Evolutionary conservation across 2,888 invertebrate genomes (phyloP), one percentile per base, ranked within the genome.

Genomic region (Ctena decussata): DNA sequence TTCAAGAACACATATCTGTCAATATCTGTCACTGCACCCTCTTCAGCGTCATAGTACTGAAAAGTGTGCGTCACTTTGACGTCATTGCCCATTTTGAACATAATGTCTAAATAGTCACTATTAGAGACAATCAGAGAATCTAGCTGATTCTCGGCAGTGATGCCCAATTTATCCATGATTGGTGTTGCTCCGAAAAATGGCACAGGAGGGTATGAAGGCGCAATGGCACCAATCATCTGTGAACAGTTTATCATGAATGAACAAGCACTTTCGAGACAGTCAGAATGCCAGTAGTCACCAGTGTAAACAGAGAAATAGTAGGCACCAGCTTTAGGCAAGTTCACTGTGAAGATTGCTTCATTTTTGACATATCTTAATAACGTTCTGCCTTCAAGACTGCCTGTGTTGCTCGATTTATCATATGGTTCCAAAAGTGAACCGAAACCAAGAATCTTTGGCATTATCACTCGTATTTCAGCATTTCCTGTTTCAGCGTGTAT

Each of bases 251-350:
- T 89, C 77, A 94, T 90, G 86, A 96, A 95, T 6, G 94, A 92
- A 78, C 94, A 94, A 11, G 95, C 95, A 84, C 95, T 94, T 77
- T 95, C 95, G 77, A 95, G 87, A 71, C 94, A 94, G 46, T 94
- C 94, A 0, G 94, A 92, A 32, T 93, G 91, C 94, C 95, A 95
- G 77, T 94, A 94, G 35, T 94, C 94, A 0, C 94, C 94, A 0
- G 94, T 94, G 82, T 93, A 96, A 21, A 96, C 94, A 75, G 96
- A 96, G 76, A 96, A 95, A 86, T 95, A 95, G 90, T 95, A 96
- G 75, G 93, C 79, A 12, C 96, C 96, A 6, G 95, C 93, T 24
- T 92, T 89, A 0, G 96, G 96, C 0, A 96, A 94, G 65, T 94
- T 94, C 24, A 96, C 94, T 0, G 94, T 93, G 85, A 96, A 96